Conservation (phyloP, 1,140 invertebrate genomes). For the Papilio helenus region DNA sequence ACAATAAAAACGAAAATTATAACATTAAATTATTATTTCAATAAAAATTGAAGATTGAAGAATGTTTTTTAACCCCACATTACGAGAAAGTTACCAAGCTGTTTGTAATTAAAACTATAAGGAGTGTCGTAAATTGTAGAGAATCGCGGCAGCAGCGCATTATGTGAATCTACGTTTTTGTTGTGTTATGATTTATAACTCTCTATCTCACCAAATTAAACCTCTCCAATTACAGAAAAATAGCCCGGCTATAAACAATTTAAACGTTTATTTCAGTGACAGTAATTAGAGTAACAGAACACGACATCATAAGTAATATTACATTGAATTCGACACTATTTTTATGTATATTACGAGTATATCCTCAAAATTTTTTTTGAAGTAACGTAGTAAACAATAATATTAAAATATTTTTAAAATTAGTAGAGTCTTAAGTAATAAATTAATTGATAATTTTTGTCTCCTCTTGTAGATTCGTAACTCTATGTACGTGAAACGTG, state of each 20-base stretch:
- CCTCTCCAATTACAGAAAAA: constrained; percentile 12
- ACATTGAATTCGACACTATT: no score
- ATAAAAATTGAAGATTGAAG: background rate
- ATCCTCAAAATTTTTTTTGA: no score
- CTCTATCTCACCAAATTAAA: constrained; percentile 1
- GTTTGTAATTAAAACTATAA: constrained; percentile 33
- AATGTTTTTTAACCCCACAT: background rate
- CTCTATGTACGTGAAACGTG: constrained; percentile 53
- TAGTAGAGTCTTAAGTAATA: background rate
- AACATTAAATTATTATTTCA: background rate
- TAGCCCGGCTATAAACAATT: constrained; percentile 6
- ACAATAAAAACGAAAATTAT: no score
- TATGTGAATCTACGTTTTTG: constrained; percentile 27
- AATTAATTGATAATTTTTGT: background rate
- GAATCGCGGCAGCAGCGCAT: background rate
- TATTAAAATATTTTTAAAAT: background rate
- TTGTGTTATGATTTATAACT: constrained; percentile 21
- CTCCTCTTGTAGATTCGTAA: constrained; percentile 27
- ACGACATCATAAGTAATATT: background rate
- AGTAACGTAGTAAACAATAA: no score
- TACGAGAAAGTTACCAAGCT: background rate
- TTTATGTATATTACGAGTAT: no score
- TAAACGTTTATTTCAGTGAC: background rate
- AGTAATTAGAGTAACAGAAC: background rate
- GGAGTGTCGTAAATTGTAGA: constrained; percentile 15